Conservation (phyloP, 2,888 invertebrate species). For the Brachylomia viminalis region DNA sequence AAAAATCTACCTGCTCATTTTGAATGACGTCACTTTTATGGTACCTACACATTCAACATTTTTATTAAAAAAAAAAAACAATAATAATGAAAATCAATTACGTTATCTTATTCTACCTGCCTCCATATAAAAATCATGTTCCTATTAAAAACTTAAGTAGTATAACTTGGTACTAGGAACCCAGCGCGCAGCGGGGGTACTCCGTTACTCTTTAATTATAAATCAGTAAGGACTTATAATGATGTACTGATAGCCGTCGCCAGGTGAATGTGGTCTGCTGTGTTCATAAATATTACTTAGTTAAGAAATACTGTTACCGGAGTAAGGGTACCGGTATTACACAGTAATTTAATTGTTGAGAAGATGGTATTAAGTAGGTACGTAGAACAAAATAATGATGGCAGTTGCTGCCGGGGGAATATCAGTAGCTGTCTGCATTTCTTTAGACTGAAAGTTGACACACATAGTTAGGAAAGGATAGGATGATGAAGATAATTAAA, state of each 20-base stretch:
- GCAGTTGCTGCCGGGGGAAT: neutral
- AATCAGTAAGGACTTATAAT: slow-evolving; percentile 58
- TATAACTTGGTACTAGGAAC: slow-evolving; percentile 34
- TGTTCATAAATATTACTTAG: slow-evolving; percentile 55
- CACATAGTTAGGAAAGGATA: neutral
- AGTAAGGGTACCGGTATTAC: slow-evolving; percentile 26
- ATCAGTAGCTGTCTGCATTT: slow-evolving; percentile 9
- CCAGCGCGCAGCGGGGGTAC: slow-evolving; percentile 20
- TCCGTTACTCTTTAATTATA: slow-evolving; percentile 58
- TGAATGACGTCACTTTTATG: too few species aligned
- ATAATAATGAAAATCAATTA: neutral
- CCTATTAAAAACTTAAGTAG: neutral
- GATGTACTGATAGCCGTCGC: slow-evolving; percentile 4
- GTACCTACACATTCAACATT: neutral
- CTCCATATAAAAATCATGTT: slow-evolving; percentile 14
- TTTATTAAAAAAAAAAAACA: neutral
- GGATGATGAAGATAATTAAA: neutral
- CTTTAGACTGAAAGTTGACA: neutral
- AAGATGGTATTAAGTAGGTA: neutral
- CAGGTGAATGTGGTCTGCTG: slow-evolving; percentile 44
- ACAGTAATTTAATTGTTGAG: slow-evolving; percentile 38
- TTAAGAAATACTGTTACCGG: slow-evolving; percentile 9
- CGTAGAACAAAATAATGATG: slow-evolving; percentile 19
- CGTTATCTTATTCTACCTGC: neutral
- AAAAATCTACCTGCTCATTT: neutral